A percentile compares a stretch with the other conserved stretches of the same genome.
Evolutionary conservation across 2,797 vertebrate genomes (phyloP).

Genomic region (Helarctos malayanus): DNA sequence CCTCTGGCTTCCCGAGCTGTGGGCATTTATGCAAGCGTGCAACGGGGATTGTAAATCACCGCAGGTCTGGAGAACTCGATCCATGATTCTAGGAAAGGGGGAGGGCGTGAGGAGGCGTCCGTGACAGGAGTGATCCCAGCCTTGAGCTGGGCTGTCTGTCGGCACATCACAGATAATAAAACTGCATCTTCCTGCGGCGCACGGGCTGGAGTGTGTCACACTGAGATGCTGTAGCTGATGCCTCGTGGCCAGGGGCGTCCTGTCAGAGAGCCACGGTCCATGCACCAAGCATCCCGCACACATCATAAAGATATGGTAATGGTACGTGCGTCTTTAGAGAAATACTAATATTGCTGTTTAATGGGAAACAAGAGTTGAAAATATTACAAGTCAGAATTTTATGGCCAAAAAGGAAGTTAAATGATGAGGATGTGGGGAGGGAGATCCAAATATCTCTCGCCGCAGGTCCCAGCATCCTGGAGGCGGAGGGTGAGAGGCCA

Average conservation of each 20-base stretch:
- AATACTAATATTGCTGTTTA: constrained; percentile 86
- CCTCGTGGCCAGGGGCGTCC: constrained; percentile 78
- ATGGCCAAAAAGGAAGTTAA: constrained; percentile 57
- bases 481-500: background rate
- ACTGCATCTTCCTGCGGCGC: constrained; percentile 72
- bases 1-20: constrained; percentile 84
- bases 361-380: constrained; percentile 87
- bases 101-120: constrained; percentile 71
- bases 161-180: constrained; percentile 86
- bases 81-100: constrained; percentile 49
- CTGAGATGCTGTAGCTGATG: constrained; percentile 74
- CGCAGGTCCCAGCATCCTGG: rapidly evolving
- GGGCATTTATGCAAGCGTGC: constrained; percentile 86
- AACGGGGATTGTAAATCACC: constrained; percentile 92
- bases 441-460: rapidly evolving
- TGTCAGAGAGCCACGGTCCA: constrained; percentile 83
- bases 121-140: constrained; percentile 53
- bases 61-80: constrained; percentile 87
- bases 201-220: constrained; percentile 68
- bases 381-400: constrained; percentile 85
- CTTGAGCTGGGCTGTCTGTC: constrained; percentile 78
- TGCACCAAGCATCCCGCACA: constrained; percentile 85
- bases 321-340: constrained; percentile 83
- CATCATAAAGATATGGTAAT: constrained; percentile 89
- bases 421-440: background rate